These are phyloP conservation scores for Neogale vison DNA, from an alignment of 2,113 vertebrate species.

Conservation along the genomic window DNA sequence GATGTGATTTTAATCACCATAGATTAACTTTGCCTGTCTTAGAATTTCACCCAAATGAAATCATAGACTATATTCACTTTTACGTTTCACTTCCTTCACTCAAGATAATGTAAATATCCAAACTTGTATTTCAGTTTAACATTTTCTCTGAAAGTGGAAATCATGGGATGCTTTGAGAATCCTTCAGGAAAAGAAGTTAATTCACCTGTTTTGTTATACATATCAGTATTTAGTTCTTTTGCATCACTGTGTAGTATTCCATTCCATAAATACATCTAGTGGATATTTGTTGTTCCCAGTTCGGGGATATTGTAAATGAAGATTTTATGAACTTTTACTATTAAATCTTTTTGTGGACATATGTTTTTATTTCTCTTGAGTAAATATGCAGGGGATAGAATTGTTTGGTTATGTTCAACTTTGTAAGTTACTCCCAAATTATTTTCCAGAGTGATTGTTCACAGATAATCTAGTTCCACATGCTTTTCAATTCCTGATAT, in stretches of 20 bases:
- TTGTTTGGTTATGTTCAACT: neutral
- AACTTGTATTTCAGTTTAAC: neutral
- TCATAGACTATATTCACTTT: neutral
- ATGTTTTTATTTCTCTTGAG: constrained; percentile 45
- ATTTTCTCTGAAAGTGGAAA: constrained; percentile 54
- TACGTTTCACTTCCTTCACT: constrained; percentile 56
- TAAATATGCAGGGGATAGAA: neutral
- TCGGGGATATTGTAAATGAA: neutral
- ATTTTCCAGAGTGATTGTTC: neutral
- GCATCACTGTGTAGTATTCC: neutral
- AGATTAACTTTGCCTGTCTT: constrained; percentile 44
- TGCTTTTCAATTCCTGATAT: neutral
- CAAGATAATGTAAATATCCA: constrained; percentile 43
- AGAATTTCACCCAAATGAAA: constrained; percentile 47
- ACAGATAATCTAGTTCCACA: neutral
- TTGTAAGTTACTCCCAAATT: neutral
- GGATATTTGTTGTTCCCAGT: neutral
- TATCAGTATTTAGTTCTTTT: neutral
- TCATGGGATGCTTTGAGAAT: neutral
- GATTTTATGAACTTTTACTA: neutral
- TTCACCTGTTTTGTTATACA: neutral
- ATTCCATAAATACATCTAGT: neutral
- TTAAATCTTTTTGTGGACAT: neutral
- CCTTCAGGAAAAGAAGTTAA: constrained; percentile 1
- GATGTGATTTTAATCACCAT: constrained; percentile 51